A percentile compares a stretch with the other conserved stretches of the same genome.
Conservation (phyloP, 1,140 invertebrate genomes). For the Uloborus diversus region DNA sequence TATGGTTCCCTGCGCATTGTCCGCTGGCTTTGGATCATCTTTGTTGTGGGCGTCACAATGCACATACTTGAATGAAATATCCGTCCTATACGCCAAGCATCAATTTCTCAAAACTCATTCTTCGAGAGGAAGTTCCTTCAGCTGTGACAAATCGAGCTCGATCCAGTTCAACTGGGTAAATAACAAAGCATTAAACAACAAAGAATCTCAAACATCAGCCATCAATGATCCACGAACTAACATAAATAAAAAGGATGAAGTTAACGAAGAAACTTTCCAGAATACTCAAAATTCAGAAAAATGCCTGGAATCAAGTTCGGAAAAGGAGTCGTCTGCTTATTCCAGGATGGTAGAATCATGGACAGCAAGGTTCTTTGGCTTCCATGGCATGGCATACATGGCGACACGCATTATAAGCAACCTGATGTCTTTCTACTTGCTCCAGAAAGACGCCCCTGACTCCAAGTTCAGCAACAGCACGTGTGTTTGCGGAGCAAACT, state of each 20-base stretch:
- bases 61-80: conserved; percentile 68
- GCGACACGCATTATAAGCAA: conserved; percentile 41
- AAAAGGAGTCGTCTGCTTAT: too few relatives aligned
- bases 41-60: conserved; percentile 70
- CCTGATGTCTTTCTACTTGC: conserved; percentile 50
- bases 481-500: conserved; percentile 5
- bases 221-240: not conserved
- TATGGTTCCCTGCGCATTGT: conserved; percentile 66
- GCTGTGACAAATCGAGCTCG: too few relatives aligned
- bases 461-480: too few relatives aligned
- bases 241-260: not conserved
- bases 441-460: not conserved
- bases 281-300: not conserved
- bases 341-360: conserved; percentile 12
- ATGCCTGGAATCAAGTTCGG: not conserved
- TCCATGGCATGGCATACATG: conserved; percentile 45
- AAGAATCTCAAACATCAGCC: not conserved
- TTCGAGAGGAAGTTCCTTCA: not conserved
- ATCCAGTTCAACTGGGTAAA: not conserved
- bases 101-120: not conserved
- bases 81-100: conserved; percentile 32
- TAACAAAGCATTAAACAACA: not conserved
- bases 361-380: conserved; percentile 54
- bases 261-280: not conserved
- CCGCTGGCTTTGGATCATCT: conserved; percentile 66